Percentiles rank a stretch among this genome's conserved stretches.
Conservation (phyloP, 2,888 invertebrate species). For the Ditula angustiorana region DNA sequence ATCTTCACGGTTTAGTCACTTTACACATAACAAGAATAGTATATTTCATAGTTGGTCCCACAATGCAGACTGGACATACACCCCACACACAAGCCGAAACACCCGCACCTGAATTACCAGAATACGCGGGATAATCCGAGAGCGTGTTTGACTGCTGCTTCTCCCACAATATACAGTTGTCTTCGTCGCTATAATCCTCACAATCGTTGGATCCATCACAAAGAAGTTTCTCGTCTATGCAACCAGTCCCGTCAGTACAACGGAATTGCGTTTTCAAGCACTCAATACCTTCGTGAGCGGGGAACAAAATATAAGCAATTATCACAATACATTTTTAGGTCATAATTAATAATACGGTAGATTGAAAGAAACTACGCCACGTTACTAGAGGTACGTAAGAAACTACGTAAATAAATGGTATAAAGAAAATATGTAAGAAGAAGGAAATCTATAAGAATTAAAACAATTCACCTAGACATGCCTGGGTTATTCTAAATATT, state of each 20-base stretch:
- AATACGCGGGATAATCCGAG: constrained; percentile 29
- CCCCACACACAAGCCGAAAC: constrained; percentile 24
- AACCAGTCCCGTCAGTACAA: constrained; percentile 85
- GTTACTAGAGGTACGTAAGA: constrained; percentile 22
- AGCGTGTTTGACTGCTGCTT: constrained; percentile 20
- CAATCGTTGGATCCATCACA: constrained; percentile 88
- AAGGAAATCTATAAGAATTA: constrained; percentile 10
- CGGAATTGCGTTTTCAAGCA: constrained; percentile 78
- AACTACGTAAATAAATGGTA: constrained; percentile 33
- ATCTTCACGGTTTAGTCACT: constrained; percentile 27
- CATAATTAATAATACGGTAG: neutral
- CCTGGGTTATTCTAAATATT: constrained; percentile 36
- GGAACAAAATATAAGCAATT: constrained; percentile 47
- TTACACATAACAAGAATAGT: constrained; percentile 8
- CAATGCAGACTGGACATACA: constrained; percentile 24
- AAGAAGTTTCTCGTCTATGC: constrained; percentile 82
- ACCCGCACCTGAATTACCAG: constrained; percentile 30
- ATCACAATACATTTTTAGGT: constrained; percentile 9
- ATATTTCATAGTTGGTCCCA: constrained; percentile 7
- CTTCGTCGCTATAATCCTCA: constrained; percentile 87
- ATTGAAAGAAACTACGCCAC: neutral
- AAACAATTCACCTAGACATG: constrained; percentile 39
- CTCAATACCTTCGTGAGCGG: constrained; percentile 70
- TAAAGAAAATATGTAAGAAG: neutral
- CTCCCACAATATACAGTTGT: constrained; percentile 66